phyloP scores from a whole-genome alignment of 2,888 invertebrate species.

The Dione juno region DNA sequence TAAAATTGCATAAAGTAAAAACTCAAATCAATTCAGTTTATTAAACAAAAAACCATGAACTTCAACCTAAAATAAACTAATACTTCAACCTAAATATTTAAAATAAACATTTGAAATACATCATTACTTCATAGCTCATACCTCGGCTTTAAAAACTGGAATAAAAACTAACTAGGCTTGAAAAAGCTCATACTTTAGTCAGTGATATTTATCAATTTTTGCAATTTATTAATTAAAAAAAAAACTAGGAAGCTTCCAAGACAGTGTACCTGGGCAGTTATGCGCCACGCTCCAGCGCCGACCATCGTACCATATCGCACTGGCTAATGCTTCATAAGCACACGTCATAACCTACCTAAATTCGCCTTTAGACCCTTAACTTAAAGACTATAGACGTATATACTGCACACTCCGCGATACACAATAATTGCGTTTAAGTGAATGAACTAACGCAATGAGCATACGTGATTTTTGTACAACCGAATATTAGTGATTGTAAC shows the following conservation, averaged over 20 bases:
- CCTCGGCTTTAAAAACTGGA: neutral
- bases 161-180: constrained; percentile 4
- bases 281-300: constrained; percentile 63
- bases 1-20: too few species aligned
- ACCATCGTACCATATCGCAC: constrained; percentile 79
- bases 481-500: constrained; percentile 38
- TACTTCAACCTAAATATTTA: too few species aligned
- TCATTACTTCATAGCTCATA: neutral
- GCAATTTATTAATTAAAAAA: constrained; percentile 52
- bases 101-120: neutral
- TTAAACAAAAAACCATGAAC: too few species aligned
- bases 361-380: constrained; percentile 36
- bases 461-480: constrained; percentile 52
- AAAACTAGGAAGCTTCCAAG: constrained; percentile 63
- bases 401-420: constrained; percentile 50
- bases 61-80: too few species aligned
- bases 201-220: constrained; percentile 39
- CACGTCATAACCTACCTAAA: constrained; percentile 35
- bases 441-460: constrained; percentile 67
- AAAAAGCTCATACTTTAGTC: neutral
- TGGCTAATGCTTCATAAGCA: constrained; percentile 57
- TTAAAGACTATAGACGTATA: constrained; percentile 45
- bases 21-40: too few species aligned
- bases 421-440: constrained; percentile 72
- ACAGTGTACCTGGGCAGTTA: constrained; percentile 42